phyloP scores from a whole-genome alignment of 2,113 vertebrate genomes.

The Capricornis sumatraensis region DNA sequence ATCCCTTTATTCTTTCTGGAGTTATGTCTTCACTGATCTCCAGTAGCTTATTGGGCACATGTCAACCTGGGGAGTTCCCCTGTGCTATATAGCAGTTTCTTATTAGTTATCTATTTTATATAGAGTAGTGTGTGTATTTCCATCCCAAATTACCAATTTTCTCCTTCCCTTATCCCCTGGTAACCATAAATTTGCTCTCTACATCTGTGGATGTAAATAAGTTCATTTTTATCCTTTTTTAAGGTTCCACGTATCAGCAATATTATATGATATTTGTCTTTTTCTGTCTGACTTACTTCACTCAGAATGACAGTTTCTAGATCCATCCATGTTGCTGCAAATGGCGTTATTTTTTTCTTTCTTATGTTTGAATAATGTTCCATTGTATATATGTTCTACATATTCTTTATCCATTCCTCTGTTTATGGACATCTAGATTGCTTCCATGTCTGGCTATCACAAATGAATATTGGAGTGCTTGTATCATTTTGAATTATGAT shows the following conservation, averaged over 20 bases:
- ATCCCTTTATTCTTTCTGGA: too few species aligned
- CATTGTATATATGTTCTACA: not conserved
- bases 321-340: not conserved
- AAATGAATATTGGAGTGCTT: not conserved
- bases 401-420: not conserved
- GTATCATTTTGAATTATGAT: not conserved
- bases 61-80: too few species aligned
- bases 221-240: not conserved
- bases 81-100: not conserved
- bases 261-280: not conserved
- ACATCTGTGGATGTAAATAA: not conserved
- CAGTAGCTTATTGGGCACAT: too few species aligned
- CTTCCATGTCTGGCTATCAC: not conserved
- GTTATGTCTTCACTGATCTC: too few species aligned
- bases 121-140: not conserved
- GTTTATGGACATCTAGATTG: not conserved
- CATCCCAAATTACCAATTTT: not conserved
- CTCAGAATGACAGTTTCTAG: not conserved
- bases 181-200: not conserved
- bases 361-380: not conserved
- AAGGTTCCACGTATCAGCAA: not conserved
- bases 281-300: not conserved
- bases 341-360: not conserved
- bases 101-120: not conserved
- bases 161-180: not conserved